phyloP scores from a whole-genome alignment of 2,113 vertebrate species.

The Perca flavescens region DNA sequence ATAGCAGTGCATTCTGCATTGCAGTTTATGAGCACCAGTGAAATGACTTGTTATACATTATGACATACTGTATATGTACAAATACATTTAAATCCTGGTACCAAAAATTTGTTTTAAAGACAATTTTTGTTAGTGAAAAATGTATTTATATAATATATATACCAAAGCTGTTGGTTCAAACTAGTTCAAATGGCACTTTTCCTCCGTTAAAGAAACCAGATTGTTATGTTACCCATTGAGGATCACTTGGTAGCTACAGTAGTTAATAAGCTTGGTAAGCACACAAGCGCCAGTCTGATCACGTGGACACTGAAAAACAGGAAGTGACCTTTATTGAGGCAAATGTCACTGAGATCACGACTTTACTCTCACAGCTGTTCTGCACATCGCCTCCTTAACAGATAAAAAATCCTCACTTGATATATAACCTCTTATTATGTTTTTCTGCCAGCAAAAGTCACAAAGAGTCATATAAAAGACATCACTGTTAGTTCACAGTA shows the following conservation, averaged over 20 bases:
- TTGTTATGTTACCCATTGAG: not conserved
- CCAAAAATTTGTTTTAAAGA: not conserved
- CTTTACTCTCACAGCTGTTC: conserved; percentile 12
- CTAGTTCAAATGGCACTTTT: not conserved
- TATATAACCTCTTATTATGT: not conserved
- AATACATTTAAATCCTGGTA: not conserved
- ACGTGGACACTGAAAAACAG: conserved; percentile 61
- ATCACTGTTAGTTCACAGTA: not conserved
- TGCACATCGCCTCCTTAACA: not conserved
- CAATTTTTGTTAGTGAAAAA: not conserved
- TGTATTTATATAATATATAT: not conserved
- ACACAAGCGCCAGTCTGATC: conserved; percentile 1
- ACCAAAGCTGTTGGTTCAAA: not conserved
- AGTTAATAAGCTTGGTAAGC: conserved; percentile 31
- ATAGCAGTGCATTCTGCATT: not conserved
- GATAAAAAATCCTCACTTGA: conserved; percentile 14
- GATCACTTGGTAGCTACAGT: conserved; percentile 2
- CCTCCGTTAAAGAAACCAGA: not conserved
- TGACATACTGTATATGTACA: not conserved
- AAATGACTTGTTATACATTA: not conserved
- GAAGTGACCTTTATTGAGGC: conserved; percentile 45
- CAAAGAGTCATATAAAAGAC: not conserved
- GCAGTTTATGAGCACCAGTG: not conserved
- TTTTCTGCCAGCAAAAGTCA: not conserved
- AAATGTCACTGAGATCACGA: conserved; percentile 23